Evolutionary conservation across 2,113 vertebrate genomes (phyloP), one percentile per base, ranked within the genome.

Genomic region (Podocnemis expansa): DNA sequence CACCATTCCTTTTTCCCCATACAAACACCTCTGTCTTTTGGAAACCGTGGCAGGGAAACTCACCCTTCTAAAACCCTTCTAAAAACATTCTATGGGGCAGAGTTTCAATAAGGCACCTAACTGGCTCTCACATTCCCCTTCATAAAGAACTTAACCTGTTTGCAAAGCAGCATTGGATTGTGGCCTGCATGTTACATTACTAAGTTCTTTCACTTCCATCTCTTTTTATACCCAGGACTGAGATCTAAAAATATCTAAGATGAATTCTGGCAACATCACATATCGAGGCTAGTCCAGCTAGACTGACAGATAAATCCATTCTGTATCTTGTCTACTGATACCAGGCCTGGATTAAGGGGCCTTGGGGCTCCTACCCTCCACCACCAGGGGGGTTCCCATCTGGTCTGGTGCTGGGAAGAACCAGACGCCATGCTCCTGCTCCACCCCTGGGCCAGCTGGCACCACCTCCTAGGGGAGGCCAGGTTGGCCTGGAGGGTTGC

Each of bases 21-120:
- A 95, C 95, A 79, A 96, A 93, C 70, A 70, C 78, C 73, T 84
- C 6, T 78, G 43, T 2, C 86, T 82, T 95, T 93, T 49, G 80
- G 73, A 56, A 47, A 80, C 17, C 34, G 89, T 19, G 2, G 54
- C 89, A 88, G 93, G 78, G 78, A 90, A 92, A 92, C 93, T 41
- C 24, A 2, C n/a, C 63, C 29, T 80, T 91, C 60, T 67, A 75
- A n/a, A n/a, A 2, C n/a, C 63, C 29, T 80, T 91, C 60, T 67
- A 75, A n/a, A n/a, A 88, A 84, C 93, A 96, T 94, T 97, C 96
- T 89, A 58, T 2, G 1, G 67, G 88, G 96, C 97, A 94, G 87
- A n/a, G 31, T 93, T 97, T 96, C 96, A 96, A 86, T 84, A 91
- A 92, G 93, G 87, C 93, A 70, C 58, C 67, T 78, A 87, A n/a